A percentile compares a stretch with the other conserved stretches of the same genome.
These are phyloP conservation scores for Nomada goodeniana DNA, from an alignment of 2,888 invertebrate genomes.

Conservation along the genomic window DNA sequence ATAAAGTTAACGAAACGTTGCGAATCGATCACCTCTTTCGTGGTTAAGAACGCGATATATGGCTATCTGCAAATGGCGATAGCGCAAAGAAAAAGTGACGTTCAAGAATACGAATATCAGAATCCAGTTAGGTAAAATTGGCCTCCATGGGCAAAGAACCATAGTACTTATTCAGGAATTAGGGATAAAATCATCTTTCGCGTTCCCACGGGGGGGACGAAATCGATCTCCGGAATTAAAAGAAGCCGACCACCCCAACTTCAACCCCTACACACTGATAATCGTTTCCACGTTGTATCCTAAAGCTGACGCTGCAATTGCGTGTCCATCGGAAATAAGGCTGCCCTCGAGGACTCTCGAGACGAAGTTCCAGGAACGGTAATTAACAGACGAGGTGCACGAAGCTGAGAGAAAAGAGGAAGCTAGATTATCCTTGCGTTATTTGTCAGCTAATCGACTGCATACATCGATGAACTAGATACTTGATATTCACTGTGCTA, in stretches of 20 bases:
- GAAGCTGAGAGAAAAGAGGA: neutral
- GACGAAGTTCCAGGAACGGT: slow-evolving; percentile 1
- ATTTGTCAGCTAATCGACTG: neutral
- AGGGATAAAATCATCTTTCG: neutral
- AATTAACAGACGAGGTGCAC: slow-evolving; percentile 29
- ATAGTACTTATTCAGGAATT: neutral
- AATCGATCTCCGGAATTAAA: slow-evolving; percentile 8
- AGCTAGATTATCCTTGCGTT: neutral
- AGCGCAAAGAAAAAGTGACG: too few relatives aligned
- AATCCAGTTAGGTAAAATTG: neutral
- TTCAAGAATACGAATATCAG: too few relatives aligned
- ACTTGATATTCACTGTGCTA: neutral
- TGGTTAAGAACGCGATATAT: too few relatives aligned
- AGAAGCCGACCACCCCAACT: neutral
- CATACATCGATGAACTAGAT: neutral
- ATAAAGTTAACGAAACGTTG: too few relatives aligned
- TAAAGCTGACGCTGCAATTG: slow-evolving; percentile 32
- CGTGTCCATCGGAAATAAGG: slow-evolving; percentile 33
- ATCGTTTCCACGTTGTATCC: slow-evolving; percentile 41
- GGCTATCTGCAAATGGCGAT: too few relatives aligned
- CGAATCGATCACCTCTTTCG: too few relatives aligned
- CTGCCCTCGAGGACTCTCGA: slow-evolving; percentile 32
- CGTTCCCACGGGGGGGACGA: neutral
- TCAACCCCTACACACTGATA: slow-evolving; percentile 20
- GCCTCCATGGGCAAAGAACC: neutral